Percentiles rank a stretch among this genome's conserved stretches.
Evolutionary conservation across 2,888 invertebrate species (phyloP).

Genomic region (Sinhomidia bicolor): DNA sequence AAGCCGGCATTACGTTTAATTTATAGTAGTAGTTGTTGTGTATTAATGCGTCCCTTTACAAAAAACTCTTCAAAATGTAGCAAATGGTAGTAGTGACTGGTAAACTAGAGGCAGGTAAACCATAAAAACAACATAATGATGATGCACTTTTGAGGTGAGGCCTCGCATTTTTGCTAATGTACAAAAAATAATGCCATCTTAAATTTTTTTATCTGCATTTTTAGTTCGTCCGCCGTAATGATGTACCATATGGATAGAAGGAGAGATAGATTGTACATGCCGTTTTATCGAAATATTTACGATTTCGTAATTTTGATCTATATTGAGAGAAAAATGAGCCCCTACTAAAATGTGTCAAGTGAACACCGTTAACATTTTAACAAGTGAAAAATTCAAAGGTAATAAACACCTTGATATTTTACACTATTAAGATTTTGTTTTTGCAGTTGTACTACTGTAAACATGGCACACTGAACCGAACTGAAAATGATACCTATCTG

Average conservation of each 20-base stretch:
- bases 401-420: neutral
- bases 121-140: constrained; percentile 26
- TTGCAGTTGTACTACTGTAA: too few relatives aligned
- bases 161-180: constrained; percentile 39
- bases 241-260: neutral
- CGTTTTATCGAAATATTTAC: constrained; percentile 31
- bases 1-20: constrained; percentile 23
- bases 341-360: constrained; percentile 14
- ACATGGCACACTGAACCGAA: too few relatives aligned
- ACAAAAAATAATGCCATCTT: constrained; percentile 29
- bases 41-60: neutral
- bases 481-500: too few relatives aligned
- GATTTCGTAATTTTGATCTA: constrained; percentile 16
- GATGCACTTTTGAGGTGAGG: constrained; percentile 29
- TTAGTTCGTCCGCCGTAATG: neutral
- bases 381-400: neutral
- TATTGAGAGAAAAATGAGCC: neutral
- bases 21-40: neutral
- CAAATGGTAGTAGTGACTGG: neutral
- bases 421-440: neutral
- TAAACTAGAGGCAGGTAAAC: constrained; percentile 38
- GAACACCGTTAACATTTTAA: neutral
- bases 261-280: too few relatives aligned
- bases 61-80: neutral
- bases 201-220: neutral